phyloP scores from a whole-genome alignment of 2,888 invertebrate species.

The Acrobasis consociella region DNA sequence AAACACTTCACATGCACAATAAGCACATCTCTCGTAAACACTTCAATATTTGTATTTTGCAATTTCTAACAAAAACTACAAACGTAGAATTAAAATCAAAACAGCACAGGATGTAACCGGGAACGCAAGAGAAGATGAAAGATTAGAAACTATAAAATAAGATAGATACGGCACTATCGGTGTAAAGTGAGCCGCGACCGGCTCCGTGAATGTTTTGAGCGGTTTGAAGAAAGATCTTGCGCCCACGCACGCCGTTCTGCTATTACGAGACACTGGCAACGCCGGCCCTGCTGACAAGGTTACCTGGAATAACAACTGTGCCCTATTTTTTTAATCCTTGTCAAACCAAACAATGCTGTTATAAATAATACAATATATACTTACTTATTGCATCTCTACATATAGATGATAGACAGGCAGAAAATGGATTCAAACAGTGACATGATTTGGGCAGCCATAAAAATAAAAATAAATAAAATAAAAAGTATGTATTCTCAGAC shows the following conservation, averaged over 20 bases:
- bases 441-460: no score
- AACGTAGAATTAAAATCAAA: no score
- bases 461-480: no score
- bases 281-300: constrained; percentile 73
- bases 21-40: constrained; percentile 14
- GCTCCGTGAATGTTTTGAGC: constrained; percentile 65
- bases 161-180: constrained; percentile 14
- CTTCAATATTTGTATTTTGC: background rate
- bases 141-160: constrained; percentile 6
- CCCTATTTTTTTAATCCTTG: constrained; percentile 21
- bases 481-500: no score
- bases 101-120: no score
- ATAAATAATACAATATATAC: background rate
- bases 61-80: no score
- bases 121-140: no score
- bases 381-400: background rate
- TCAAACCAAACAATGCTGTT: background rate
- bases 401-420: background rate
- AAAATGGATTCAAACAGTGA: no score
- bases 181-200: constrained; percentile 68
- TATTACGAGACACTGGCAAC: constrained; percentile 73
- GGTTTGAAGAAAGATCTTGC: constrained; percentile 67
- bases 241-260: constrained; percentile 75
- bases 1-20: constrained; percentile 20
- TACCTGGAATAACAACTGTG: constrained; percentile 58